Percentiles rank a stretch among this genome's conserved stretches.
Evolutionary conservation across 2,797 vertebrate species (phyloP).

Genomic region (Chrysolophus pictus): DNA sequence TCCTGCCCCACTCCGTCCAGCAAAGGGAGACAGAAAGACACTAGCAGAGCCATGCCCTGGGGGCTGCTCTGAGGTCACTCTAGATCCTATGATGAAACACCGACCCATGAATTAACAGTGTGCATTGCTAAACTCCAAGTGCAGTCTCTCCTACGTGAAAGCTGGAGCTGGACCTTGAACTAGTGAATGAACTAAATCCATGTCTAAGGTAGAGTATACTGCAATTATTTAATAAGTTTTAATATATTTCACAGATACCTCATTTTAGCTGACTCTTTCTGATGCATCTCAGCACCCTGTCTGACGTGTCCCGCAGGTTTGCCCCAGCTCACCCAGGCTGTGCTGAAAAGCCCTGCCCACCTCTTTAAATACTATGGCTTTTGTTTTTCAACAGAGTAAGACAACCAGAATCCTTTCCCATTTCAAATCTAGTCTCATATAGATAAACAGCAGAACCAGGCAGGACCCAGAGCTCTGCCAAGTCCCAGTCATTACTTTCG

Average conservation of each 20-base stretch:
- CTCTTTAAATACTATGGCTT: background rate
- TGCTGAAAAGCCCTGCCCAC: background rate
- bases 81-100: background rate
- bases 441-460: background rate
- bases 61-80: accelerated
- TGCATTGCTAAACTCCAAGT: accelerated
- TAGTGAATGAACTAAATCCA: background rate
- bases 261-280: background rate
- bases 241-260: background rate
- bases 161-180: background rate
- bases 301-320: background rate
- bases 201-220: background rate
- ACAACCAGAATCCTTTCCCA: background rate
- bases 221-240: background rate
- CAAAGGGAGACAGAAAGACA: accelerated
- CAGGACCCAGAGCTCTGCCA: background rate
- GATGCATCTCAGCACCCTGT: background rate
- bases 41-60: accelerated
- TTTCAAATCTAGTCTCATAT: background rate
- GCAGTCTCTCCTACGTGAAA: background rate
- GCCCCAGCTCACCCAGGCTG: accelerated
- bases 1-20: accelerated
- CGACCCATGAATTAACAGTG: accelerated
- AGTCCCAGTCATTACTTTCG: background rate
- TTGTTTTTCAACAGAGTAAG: background rate